These are phyloP conservation scores for Julus scandinavius DNA, from an alignment of 2,888 invertebrate species.

Conservation along the genomic window DNA sequence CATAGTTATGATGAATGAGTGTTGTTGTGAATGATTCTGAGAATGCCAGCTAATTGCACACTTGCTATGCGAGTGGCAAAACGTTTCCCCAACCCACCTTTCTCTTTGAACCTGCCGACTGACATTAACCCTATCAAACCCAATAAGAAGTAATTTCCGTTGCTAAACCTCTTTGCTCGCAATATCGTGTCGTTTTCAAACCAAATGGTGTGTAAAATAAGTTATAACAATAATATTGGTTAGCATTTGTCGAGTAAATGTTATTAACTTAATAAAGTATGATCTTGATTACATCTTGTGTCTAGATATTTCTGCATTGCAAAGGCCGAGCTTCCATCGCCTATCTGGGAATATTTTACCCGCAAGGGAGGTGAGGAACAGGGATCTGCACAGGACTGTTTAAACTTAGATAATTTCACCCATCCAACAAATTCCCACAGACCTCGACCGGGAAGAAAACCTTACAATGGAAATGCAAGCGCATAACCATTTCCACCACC, in stretches of 20 bases:
- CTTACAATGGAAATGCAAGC: too few relatives aligned
- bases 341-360: too few relatives aligned
- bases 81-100: constrained; percentile 33
- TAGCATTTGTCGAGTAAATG: constrained; percentile 26
- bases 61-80: constrained; percentile 22
- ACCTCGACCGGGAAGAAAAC: too few relatives aligned
- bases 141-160: neutral
- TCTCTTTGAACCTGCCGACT: neutral
- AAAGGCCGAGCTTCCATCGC: too few relatives aligned
- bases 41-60: constrained; percentile 24
- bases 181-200: constrained; percentile 26
- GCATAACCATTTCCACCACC: too few relatives aligned
- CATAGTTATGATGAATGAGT: constrained; percentile 25
- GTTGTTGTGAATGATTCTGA: constrained; percentile 19
- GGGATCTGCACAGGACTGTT: too few relatives aligned
- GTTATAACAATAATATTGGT: constrained; percentile 33
- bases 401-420: too few relatives aligned
- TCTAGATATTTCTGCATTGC: neutral
- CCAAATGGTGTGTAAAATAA: constrained; percentile 17
- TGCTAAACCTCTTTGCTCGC: neutral
- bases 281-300: neutral
- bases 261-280: constrained; percentile 14
- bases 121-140: constrained; percentile 33
- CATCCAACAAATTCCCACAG: too few relatives aligned
- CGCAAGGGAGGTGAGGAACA: too few relatives aligned